Percentiles rank a stretch among this genome's conserved stretches.
phyloP scores from a whole-genome alignment of 2,888 invertebrate species.

The Callimorpha dominula region DNA sequence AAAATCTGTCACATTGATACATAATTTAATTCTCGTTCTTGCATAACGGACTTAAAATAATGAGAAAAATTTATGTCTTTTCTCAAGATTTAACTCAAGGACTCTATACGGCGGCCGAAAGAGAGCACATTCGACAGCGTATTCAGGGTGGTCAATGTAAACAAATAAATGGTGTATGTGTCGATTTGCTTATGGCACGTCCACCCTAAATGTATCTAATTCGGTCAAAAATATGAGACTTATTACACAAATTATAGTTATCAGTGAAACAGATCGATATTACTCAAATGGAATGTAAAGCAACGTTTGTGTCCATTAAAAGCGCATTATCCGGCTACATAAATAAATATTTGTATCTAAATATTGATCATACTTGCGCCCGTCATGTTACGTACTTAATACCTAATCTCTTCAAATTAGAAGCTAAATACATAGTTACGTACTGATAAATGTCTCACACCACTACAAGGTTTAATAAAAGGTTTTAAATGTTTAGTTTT shows the following conservation, averaged over 20 bases:
- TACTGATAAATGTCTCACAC: background rate
- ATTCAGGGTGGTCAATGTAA: no score
- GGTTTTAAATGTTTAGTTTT: background rate
- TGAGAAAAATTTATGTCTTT: background rate
- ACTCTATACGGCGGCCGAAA: background rate
- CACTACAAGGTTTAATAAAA: background rate
- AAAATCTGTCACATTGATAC: no score
- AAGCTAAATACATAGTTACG: background rate
- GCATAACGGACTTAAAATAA: no score
- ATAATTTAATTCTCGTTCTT: no score
- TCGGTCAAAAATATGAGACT: slow-evolving; percentile 25
- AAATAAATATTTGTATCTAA: slow-evolving; percentile 2
- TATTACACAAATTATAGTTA: slow-evolving; percentile 27
- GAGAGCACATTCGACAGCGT: background rate
- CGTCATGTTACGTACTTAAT: background rate
- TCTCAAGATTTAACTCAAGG: background rate
- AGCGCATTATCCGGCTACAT: background rate
- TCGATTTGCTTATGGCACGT: slow-evolving; percentile 13
- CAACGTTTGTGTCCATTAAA: slow-evolving; percentile 5
- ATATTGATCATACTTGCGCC: background rate
- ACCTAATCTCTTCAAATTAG: background rate
- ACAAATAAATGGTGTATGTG: slow-evolving; percentile 5
- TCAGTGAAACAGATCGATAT: slow-evolving; percentile 30
- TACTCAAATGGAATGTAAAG: slow-evolving; percentile 17
- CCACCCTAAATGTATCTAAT: slow-evolving; percentile 30